Evolutionary conservation across 2,113 vertebrate genomes (phyloP).

Genomic region (Gracilinanus agilis): DNA sequence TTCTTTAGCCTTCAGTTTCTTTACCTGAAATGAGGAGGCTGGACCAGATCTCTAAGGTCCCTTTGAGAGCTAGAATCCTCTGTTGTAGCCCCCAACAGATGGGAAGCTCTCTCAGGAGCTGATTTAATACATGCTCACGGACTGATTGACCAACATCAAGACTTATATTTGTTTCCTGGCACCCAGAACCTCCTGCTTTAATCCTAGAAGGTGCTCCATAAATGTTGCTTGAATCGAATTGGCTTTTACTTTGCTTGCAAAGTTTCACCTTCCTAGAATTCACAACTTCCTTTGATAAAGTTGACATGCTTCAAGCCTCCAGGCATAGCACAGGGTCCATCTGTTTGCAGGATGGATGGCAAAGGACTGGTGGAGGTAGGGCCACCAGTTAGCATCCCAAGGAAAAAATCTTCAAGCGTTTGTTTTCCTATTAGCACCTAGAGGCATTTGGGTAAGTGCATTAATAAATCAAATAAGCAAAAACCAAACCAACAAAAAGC

Average conservation of each 20-base stretch:
- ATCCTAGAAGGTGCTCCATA: not conserved
- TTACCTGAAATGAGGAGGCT: not conserved
- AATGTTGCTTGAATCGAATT: not conserved
- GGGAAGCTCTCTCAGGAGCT: not conserved
- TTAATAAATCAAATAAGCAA: not conserved
- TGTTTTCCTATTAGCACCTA: not conserved
- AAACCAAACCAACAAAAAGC: not conserved
- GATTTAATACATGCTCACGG: not conserved
- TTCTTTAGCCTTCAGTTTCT: not conserved
- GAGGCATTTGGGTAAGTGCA: not conserved
- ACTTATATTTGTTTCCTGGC: not conserved
- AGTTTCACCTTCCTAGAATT: not conserved
- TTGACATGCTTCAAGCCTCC: not conserved
- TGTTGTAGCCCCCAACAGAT: not conserved
- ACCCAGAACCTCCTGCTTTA: not conserved
- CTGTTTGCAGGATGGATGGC: not conserved
- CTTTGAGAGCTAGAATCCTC: not conserved
- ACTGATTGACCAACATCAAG: not conserved
- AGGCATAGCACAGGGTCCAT: not conserved
- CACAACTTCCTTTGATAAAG: not conserved
- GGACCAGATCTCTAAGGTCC: not conserved
- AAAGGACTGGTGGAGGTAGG: not conserved
- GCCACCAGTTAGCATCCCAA: not conserved
- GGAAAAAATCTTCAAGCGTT: not conserved
- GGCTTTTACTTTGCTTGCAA: not conserved